These are phyloP conservation scores for Kobus ellipsiprymnus DNA, from an alignment of 2,113 vertebrate species.

Conservation along the genomic window DNA sequence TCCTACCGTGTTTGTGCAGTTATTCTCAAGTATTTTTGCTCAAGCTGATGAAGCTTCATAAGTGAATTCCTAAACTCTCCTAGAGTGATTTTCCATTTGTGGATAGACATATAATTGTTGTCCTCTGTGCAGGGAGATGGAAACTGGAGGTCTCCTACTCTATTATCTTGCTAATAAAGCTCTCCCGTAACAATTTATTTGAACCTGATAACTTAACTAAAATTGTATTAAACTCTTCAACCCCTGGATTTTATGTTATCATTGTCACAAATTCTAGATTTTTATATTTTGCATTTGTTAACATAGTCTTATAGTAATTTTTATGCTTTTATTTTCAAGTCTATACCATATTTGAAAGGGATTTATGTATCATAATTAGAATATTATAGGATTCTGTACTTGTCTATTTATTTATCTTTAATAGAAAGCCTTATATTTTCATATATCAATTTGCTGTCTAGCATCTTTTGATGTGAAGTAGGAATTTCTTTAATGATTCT, in stretches of 20 bases:
- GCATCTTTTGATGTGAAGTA: background rate
- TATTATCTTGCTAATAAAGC: background rate
- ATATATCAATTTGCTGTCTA: background rate
- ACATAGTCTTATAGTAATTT: background rate
- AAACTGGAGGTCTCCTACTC: background rate
- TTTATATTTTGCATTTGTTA: background rate
- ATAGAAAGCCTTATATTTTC: background rate
- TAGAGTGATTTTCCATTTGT: background rate
- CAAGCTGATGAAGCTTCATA: background rate
- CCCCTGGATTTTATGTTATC: background rate
- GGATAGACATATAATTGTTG: background rate
- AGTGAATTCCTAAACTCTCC: background rate
- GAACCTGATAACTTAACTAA: background rate
- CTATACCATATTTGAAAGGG: background rate
- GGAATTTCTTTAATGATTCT: background rate
- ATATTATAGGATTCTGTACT: background rate
- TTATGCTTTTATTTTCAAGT: background rate
- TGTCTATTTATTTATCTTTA: background rate
- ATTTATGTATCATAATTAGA: background rate
- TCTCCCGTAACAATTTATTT: background rate
- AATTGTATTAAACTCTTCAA: background rate
- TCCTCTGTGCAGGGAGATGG: background rate
- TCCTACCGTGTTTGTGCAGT: background rate
- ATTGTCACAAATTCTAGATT: background rate
- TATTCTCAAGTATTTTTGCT: background rate